Evolutionary conservation across 2,888 invertebrate genomes (phyloP).

Genomic region (Caenorhabditis becei): DNA sequence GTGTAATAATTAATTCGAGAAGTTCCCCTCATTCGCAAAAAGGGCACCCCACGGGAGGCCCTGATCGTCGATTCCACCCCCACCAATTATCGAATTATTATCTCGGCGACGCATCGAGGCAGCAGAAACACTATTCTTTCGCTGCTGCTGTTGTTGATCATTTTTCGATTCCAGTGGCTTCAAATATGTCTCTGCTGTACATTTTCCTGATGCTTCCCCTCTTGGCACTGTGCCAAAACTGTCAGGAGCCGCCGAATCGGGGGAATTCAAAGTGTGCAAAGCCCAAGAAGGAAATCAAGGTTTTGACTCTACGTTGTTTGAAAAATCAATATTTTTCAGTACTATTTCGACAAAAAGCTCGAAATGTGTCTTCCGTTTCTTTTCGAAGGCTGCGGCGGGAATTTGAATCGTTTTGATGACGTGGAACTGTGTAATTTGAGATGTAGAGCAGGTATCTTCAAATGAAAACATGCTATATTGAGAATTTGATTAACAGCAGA

Average conservation of each 20-base stretch:
- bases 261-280: constrained; percentile 49
- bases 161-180: background rate
- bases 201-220: background rate
- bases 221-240: constrained; percentile 3
- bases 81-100: constrained; percentile 57
- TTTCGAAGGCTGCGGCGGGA: constrained; percentile 60
- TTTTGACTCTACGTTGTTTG: background rate
- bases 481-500: constrained; percentile 38
- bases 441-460: constrained; percentile 49
- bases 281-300: constrained; percentile 37
- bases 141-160: constrained; percentile 11
- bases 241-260: constrained; percentile 44
- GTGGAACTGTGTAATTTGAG: constrained; percentile 44
- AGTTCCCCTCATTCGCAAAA: constrained; percentile 11
- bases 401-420: constrained; percentile 45
- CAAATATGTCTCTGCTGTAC: background rate
- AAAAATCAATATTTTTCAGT: constrained; percentile 18
- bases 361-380: constrained; percentile 61
- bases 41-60: constrained; percentile 43
- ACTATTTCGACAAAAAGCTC: constrained; percentile 52
- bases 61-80: constrained; percentile 13
- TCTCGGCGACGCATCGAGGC: constrained; percentile 58
- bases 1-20: constrained; percentile 46
- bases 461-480: background rate
- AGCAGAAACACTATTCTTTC: constrained; percentile 9